These are phyloP conservation scores for Arenicola marina DNA, from an alignment of 2,888 invertebrate species.

Conservation along the genomic window DNA sequence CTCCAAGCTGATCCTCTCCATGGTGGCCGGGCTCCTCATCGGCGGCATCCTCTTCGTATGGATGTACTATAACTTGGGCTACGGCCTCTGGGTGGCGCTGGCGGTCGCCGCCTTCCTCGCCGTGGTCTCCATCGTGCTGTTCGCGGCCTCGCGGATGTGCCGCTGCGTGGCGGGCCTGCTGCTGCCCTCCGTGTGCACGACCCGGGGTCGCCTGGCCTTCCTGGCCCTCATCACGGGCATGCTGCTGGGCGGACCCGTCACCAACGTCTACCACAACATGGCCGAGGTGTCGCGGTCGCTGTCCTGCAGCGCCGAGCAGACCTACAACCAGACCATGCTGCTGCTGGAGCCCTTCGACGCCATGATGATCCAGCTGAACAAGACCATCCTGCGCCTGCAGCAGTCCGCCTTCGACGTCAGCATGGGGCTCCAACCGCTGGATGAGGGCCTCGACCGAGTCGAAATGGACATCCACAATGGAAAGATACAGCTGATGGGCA, in stretches of 20 bases:
- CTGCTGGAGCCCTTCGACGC: constrained; percentile 36
- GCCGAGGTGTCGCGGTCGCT: constrained; percentile 32
- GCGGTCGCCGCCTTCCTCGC: constrained; percentile 14
- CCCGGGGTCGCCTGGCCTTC: constrained; percentile 31
- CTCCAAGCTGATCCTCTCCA: constrained; percentile 18
- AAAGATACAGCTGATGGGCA: constrained; percentile 25
- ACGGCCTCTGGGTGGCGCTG: constrained; percentile 23
- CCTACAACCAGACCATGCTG: constrained; percentile 34
- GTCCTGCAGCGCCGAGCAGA: constrained; percentile 35
- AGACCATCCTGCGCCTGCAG: constrained; percentile 29
- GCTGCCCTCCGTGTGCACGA: constrained; percentile 33
- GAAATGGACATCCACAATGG: constrained; percentile 28
- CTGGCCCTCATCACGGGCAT: constrained; percentile 33
- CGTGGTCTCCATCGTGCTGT: constrained; percentile 17
- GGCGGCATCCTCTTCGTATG: constrained; percentile 29
- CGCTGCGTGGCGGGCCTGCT: constrained; percentile 32
- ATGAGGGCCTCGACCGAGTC: constrained; percentile 23
- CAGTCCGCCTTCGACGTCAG: constrained; percentile 29
- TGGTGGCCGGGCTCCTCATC: constrained; percentile 28
- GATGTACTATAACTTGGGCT: constrained; percentile 32
- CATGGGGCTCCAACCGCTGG: constrained; percentile 27
- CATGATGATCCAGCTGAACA: constrained; percentile 36
- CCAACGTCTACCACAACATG: constrained; percentile 35
- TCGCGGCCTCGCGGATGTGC: constrained; percentile 28
- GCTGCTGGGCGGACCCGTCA: constrained; percentile 34